A percentile compares a stretch with the other conserved stretches of the same genome.
These are phyloP conservation scores for Diploptera punctata DNA, from an alignment of 2,888 invertebrate genomes.

Conservation along the genomic window DNA sequence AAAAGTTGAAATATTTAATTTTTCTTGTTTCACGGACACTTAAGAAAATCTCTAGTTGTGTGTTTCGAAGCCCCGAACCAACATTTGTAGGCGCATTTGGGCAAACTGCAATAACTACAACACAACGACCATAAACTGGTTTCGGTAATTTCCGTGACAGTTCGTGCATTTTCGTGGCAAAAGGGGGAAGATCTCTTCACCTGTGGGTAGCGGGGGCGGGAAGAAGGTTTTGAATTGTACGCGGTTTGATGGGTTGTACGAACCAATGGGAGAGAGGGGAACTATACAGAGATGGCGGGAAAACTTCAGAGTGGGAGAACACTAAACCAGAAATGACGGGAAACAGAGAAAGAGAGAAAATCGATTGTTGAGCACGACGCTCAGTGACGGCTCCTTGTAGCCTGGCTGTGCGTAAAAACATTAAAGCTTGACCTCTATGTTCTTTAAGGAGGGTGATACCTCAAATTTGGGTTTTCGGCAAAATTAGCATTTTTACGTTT, in stretches of 20 bases:
- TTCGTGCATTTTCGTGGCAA: constrained; percentile 15
- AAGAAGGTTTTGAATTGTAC: constrained; percentile 18
- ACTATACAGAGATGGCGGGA: constrained; percentile 21
- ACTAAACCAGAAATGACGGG: background rate
- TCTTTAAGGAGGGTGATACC: too few relatives aligned
- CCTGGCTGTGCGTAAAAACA: too few relatives aligned
- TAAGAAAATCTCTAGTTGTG: constrained; percentile 10
- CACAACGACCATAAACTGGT: constrained; percentile 27
- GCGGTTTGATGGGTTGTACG: constrained; percentile 12
- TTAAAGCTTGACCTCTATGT: too few relatives aligned
- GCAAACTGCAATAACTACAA: constrained; percentile 27
- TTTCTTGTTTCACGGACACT: constrained; percentile 1
- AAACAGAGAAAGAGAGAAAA: background rate
- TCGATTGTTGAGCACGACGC: background rate
- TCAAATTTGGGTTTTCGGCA: too few relatives aligned
- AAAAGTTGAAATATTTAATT: too few relatives aligned
- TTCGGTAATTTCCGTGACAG: constrained; percentile 25
- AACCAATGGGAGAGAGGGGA: background rate
- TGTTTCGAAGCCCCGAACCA: constrained; percentile 29
- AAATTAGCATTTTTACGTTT: too few relatives aligned
- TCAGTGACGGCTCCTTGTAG: too few relatives aligned
- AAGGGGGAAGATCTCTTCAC: constrained; percentile 27
- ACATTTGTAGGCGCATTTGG: constrained; percentile 34
- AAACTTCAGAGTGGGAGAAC: constrained; percentile 7
- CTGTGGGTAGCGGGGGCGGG: constrained; percentile 15